phyloP scores from a whole-genome alignment of 2,797 vertebrate species.

The Pipistrellus kuhlii region DNA sequence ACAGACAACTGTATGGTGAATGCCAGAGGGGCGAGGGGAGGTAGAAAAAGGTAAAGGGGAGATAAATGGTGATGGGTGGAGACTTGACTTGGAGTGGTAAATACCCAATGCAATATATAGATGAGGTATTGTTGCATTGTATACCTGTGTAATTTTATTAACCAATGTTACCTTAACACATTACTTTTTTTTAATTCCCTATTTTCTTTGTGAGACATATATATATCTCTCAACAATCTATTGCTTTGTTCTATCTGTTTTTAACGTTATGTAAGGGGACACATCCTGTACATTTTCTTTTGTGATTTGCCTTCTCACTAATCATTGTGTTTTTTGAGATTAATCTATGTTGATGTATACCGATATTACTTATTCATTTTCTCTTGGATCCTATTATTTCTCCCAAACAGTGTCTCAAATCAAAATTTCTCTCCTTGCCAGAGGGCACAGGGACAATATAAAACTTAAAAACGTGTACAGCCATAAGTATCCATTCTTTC shows the following conservation, averaged over 20 bases:
- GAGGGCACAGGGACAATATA: neutral
- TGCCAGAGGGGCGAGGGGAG: neutral
- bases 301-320: slow-evolving; percentile 47
- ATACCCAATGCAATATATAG: neutral
- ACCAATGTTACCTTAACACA: neutral
- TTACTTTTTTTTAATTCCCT: neutral
- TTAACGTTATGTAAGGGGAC: neutral
- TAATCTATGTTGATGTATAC: neutral
- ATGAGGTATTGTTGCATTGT: neutral
- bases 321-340: slow-evolving; percentile 1
- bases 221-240: neutral
- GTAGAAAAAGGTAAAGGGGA: neutral
- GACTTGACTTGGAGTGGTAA: neutral
- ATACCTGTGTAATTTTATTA: neutral
- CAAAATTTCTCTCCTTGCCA: slow-evolving; percentile 51
- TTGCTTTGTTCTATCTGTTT: neutral
- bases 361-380: slow-evolving; percentile 14
- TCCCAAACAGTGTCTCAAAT: slow-evolving; percentile 35
- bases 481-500: neutral
- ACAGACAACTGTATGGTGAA: neutral
- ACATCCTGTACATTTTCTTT: neutral
- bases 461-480: neutral
- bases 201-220: neutral
- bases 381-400: slow-evolving; percentile 32
- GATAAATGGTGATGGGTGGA: neutral